Conservation (phyloP, 2,797 vertebrate genomes). For the Oryzias sinensis region DNA sequence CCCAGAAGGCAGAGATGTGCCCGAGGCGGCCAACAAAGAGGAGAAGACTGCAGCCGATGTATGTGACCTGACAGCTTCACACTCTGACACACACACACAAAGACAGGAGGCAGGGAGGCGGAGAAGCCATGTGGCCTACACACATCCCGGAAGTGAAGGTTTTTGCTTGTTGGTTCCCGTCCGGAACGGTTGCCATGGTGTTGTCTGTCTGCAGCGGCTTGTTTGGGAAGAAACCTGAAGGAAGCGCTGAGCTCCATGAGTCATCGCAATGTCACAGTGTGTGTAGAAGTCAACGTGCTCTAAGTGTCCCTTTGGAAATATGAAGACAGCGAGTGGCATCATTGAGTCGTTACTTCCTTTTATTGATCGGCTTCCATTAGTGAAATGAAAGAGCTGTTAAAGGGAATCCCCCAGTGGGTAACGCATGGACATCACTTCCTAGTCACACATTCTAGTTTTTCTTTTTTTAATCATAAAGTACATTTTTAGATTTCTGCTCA, state of each 20-base stretch:
- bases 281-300: constrained; percentile 35
- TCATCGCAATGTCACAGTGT: constrained; percentile 39
- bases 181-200: not conserved
- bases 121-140: constrained; percentile 9
- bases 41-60: constrained; percentile 56
- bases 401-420: constrained; percentile 13
- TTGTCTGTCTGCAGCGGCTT: not conserved
- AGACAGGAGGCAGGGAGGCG: constrained; percentile 5
- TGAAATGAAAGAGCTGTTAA: constrained; percentile 64
- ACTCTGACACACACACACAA: constrained; percentile 26
- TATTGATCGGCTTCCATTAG: constrained; percentile 70
- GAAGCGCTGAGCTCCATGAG: constrained; percentile 23
- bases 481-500: no score
- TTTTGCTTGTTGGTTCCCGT: constrained; percentile 16
- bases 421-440: not conserved
- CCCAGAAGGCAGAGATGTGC: constrained; percentile 61
- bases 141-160: constrained; percentile 8
- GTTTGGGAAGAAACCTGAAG: constrained; percentile 19
- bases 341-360: constrained; percentile 61
- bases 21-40: constrained; percentile 59
- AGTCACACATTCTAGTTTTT: no score
- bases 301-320: constrained; percentile 48
- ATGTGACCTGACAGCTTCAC: constrained; percentile 75
- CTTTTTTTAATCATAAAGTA: no score
- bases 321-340: constrained; percentile 55